A percentile compares a stretch with the other conserved stretches of the same genome.
phyloP scores from a whole-genome alignment of 1,140 invertebrate genomes.

The Pseudomyrmex cubaensis region DNA sequence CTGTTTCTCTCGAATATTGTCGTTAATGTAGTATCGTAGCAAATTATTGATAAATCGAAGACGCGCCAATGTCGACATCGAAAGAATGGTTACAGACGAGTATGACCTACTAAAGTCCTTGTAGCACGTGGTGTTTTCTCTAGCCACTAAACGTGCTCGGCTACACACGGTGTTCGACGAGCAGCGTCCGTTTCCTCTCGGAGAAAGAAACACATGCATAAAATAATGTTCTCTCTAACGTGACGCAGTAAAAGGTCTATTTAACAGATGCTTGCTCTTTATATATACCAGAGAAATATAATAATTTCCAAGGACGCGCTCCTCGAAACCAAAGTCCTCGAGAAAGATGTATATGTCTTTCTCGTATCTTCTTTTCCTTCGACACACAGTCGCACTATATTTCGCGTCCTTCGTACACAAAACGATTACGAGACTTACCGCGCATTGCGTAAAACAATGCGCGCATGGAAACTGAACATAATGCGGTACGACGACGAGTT shows the following conservation, averaged over 20 bases:
- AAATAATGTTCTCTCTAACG: not conserved
- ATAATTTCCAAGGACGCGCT: not conserved
- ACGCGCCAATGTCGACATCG: not conserved
- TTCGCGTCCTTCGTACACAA: constrained; percentile 21
- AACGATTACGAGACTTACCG: constrained; percentile 21
- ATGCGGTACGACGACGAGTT: not conserved
- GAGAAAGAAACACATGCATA: not conserved
- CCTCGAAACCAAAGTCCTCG: not conserved
- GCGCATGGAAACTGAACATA: not conserved
- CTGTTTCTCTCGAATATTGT: too few relatives aligned
- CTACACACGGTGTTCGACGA: constrained; percentile 13
- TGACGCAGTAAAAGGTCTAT: not conserved
- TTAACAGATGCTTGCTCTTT: not conserved
- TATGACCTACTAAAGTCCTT: constrained; percentile 39
- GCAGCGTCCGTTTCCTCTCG: not conserved
- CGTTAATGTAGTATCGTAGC: too few relatives aligned
- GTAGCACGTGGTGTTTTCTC: constrained; percentile 31
- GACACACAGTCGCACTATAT: not conserved
- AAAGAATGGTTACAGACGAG: constrained; percentile 27
- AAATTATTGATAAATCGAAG: too few relatives aligned
- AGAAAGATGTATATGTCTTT: not conserved
- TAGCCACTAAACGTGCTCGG: constrained; percentile 11
- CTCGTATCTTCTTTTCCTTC: not conserved
- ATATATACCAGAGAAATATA: not conserved
- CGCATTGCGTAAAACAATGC: constrained; percentile 32